Percentiles rank a stretch among this genome's conserved stretches.
These are phyloP conservation scores for Philereme vetulata DNA, from an alignment of 2,888 invertebrate species.

Conservation along the genomic window DNA sequence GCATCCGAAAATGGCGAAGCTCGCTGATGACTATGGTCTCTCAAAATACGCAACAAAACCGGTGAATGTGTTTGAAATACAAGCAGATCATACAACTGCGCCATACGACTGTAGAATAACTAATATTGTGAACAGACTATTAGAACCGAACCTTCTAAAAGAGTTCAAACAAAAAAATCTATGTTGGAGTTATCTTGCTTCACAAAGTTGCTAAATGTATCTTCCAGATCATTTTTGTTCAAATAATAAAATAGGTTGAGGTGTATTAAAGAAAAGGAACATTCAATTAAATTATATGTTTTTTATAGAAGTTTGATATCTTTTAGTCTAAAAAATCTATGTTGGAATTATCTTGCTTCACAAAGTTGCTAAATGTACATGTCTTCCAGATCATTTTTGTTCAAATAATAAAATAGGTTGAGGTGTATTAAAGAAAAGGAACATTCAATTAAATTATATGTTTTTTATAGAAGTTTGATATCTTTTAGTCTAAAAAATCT, in stretches of 20 bases:
- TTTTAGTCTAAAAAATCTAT: too few relatives aligned
- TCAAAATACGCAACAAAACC: slow-evolving; percentile 46
- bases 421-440: too few relatives aligned
- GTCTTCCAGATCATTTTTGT: too few relatives aligned
- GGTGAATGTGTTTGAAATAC: slow-evolving; percentile 43
- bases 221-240: too few relatives aligned
- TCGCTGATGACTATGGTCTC: slow-evolving; percentile 47
- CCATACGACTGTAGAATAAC: slow-evolving; percentile 45
- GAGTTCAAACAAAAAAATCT: slow-evolving; percentile 43
- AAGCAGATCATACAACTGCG: slow-evolving; percentile 43
- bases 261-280: too few relatives aligned
- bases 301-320: too few relatives aligned
- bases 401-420: too few relatives aligned
- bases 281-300: too few relatives aligned
- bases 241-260: too few relatives aligned
- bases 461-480: too few relatives aligned
- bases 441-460: too few relatives aligned
- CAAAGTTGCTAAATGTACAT: slow-evolving; percentile 18
- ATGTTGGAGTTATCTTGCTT: slow-evolving; percentile 38
- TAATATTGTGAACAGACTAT: slow-evolving; percentile 46
- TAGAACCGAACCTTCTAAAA: slow-evolving; percentile 45
- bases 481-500: too few relatives aligned
- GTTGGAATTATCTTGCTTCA: background rate
- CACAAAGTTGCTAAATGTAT: slow-evolving; percentile 15
- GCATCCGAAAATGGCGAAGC: slow-evolving; percentile 38